Evolutionary conservation across 2,113 vertebrate species (phyloP).

Genomic region (Oenanthe oenanthe): DNA sequence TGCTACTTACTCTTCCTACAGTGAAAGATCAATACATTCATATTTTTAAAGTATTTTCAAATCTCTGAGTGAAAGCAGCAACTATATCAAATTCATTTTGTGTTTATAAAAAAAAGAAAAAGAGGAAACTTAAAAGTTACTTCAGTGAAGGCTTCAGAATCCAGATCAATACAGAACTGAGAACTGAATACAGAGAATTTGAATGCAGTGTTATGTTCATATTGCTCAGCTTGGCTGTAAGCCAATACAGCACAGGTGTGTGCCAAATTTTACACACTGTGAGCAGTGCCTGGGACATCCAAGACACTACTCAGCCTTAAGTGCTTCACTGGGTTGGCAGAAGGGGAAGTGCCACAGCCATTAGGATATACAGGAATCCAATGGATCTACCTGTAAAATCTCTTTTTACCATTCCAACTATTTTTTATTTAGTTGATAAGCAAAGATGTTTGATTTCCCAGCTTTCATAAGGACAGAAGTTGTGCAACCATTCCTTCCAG

Average conservation of each 20-base stretch:
- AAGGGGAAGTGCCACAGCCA: not conserved
- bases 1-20: not conserved
- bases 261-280: not conserved
- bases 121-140: constrained; percentile 24
- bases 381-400: not conserved
- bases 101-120: not conserved
- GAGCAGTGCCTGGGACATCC: not conserved
- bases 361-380: not conserved
- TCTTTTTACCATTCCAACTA: not conserved
- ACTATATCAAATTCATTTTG: constrained; percentile 50
- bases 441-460: not conserved
- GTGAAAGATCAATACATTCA: constrained; percentile 64
- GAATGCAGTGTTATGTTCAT: not conserved
- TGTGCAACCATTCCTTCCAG: not conserved
- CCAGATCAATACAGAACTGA: constrained; percentile 29
- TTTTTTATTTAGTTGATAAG: not conserved
- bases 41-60: constrained; percentile 63
- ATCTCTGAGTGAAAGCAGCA: constrained; percentile 36
- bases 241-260: not conserved
- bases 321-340: not conserved
- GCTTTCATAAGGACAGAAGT: not conserved
- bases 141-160: not conserved
- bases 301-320: not conserved
- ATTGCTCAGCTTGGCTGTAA: not conserved
- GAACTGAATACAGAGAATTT: not conserved